A percentile compares a stretch with the other conserved stretches of the same genome.
These are phyloP conservation scores for Falco punctatus DNA, from an alignment of 2,113 vertebrate genomes.

Conservation along the genomic window DNA sequence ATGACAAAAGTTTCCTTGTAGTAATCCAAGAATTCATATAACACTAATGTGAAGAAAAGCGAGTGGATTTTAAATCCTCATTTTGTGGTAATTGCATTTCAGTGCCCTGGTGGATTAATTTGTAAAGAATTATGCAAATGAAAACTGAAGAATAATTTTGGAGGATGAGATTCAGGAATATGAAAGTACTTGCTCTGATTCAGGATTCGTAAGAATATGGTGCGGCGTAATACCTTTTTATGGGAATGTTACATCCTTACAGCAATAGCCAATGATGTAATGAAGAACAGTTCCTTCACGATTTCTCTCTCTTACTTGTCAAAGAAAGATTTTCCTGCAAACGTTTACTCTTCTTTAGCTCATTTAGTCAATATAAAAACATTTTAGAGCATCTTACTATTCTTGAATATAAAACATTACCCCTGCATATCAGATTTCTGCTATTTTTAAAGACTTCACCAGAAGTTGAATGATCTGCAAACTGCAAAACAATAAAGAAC, in stretches of 20 bases:
- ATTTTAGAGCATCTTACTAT: neutral
- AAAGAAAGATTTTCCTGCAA: neutral
- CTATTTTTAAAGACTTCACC: neutral
- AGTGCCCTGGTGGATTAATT: neutral
- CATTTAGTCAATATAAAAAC: neutral
- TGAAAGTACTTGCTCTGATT: neutral
- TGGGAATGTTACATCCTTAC: neutral
- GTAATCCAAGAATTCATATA: neutral
- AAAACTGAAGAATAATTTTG: neutral
- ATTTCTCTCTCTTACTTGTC: neutral
- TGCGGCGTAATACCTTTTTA: neutral
- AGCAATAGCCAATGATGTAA: neutral
- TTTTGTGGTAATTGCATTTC: neutral
- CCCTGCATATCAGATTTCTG: neutral
- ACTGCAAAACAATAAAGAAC: neutral
- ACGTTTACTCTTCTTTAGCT: neutral
- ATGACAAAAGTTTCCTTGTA: neutral
- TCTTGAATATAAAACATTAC: neutral
- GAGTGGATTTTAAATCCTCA: neutral
- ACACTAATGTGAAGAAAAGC: neutral
- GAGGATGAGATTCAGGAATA: neutral
- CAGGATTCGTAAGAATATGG: neutral
- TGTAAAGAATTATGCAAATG: neutral
- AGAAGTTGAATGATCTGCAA: neutral
- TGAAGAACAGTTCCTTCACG: neutral